phyloP scores from a whole-genome alignment of 2,888 invertebrate genomes.

The Leptinotarsa juncta region DNA sequence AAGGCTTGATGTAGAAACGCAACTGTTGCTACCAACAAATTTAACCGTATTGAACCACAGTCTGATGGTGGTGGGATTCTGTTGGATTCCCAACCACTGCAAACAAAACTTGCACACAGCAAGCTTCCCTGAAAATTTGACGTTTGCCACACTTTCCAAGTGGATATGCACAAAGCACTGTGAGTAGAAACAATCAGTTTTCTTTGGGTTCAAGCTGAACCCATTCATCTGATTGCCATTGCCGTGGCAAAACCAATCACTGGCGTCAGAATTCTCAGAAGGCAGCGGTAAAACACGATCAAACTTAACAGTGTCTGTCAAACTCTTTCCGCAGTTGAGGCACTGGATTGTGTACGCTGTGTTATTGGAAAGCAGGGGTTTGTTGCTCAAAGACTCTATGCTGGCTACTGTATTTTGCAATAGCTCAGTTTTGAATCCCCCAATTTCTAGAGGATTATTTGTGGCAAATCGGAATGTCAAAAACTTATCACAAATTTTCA shows the following conservation, averaged over 20 bases:
- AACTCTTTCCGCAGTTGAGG: constrained; percentile 58
- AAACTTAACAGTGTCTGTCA: constrained; percentile 64
- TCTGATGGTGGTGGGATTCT: constrained; percentile 65
- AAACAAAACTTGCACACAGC: constrained; percentile 71
- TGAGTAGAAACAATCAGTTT: constrained; percentile 71
- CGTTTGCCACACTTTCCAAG: constrained; percentile 62
- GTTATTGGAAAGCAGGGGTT: constrained; percentile 65
- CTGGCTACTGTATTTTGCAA: constrained; percentile 44
- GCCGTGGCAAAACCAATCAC: constrained; percentile 77
- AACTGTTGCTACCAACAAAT: constrained; percentile 58
- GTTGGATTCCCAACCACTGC: constrained; percentile 70
- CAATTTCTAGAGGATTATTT: constrained; percentile 48
- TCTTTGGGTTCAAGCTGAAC: constrained; percentile 65
- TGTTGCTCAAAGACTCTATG: constrained; percentile 41
- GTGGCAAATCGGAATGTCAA: constrained; percentile 62
- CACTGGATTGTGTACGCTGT: constrained; percentile 68
- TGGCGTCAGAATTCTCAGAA: constrained; percentile 70
- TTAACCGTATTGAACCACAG: constrained; percentile 72
- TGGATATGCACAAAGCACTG: constrained; percentile 68
- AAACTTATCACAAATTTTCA: constrained; percentile 54
- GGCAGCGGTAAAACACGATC: constrained; percentile 73
- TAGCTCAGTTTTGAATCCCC: constrained; percentile 59
- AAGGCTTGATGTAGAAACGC: constrained; percentile 55
- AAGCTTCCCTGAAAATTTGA: constrained; percentile 67
- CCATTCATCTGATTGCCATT: constrained; percentile 49